Evolutionary conservation across 2,888 invertebrate genomes (phyloP), one percentile per base, ranked within the genome.

Genomic region (Drosophila leonis): DNA sequence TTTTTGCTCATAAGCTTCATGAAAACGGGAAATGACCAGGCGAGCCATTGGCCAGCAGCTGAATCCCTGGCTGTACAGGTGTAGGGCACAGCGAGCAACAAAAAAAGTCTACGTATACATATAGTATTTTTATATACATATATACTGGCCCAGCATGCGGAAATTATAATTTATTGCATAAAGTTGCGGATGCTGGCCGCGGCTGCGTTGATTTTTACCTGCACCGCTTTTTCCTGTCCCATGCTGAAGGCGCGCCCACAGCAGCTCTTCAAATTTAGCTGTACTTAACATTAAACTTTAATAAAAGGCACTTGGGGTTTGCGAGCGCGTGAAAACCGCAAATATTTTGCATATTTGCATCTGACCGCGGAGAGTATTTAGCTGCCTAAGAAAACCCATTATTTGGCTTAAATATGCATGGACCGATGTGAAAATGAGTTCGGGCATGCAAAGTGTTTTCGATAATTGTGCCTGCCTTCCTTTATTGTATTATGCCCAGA

Each of bases 151-250:
- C 71, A 61, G 70, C 76, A 70, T 81, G 83, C 88, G 86, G 83
- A 88, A 88, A 86, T 88, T 90, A 85, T 90, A 86, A 86, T 86
- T 86, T 86, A 86, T 86, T 82, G 74, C 86, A 70, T 41, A 77
- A 79, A 88, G 83, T 85, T 85, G 90, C 86, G 81, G 88, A 75
- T 82, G 71, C 65, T 59, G 44, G 57, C 10, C 51, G 54, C 49
- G 71, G 59, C 62, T 41, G 67, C 75, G 49, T 61, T 61, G 75
- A 75, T 69, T 66, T 74, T 64, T 31, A 12, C 29, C 51, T 27
- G 48, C 18, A 4, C 24, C 18, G 31, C 27, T 6, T 12, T 35
- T 24, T 33, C 52, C 35, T 15, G 20, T 27, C 48, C 49, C 33
- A 24, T 2, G 13, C 57, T 49, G 10, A 31, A 5, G 41, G 46